Conservation (phyloP, 2,888 invertebrate genomes). For the Platerodrilus igneus region DNA sequence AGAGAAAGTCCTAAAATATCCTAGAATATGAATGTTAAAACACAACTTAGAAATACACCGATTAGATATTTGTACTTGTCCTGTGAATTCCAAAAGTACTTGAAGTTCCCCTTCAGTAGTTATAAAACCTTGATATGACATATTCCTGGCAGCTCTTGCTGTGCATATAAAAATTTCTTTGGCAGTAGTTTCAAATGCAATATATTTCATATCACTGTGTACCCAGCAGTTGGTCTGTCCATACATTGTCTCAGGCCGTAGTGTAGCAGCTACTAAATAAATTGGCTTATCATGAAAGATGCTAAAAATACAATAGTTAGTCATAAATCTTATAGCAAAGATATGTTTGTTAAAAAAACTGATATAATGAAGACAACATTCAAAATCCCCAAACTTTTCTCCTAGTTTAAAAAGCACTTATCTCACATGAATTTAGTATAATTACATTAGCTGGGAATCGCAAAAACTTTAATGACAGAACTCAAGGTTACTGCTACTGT, state of each 20-base stretch:
- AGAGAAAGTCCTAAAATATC: constrained; percentile 81
- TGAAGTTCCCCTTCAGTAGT: constrained; percentile 72
- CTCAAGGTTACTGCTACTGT: too few species aligned
- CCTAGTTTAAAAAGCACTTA: too few species aligned
- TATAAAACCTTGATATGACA: constrained; percentile 93
- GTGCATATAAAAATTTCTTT: constrained; percentile 86
- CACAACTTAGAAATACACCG: background rate
- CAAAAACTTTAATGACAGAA: too few species aligned
- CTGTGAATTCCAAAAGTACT: constrained; percentile 63
- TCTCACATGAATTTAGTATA: too few species aligned
- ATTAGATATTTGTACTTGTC: constrained; percentile 55
- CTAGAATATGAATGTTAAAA: constrained; percentile 34
- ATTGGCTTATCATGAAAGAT: constrained; percentile 55
- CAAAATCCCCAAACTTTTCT: too few species aligned
- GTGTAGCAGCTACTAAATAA: constrained; percentile 92
- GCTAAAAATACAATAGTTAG: too few species aligned
- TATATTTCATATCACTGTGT: constrained; percentile 89
- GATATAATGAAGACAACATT: too few species aligned
- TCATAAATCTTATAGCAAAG: background rate
- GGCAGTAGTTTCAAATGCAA: constrained; percentile 71
- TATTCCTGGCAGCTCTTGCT: constrained; percentile 83
- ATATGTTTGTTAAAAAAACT: background rate
- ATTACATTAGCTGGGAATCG: too few species aligned
- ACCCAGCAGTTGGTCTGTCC: constrained; percentile 99
- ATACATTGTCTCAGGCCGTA: constrained; percentile 99